Conservation (phyloP, 2,113 vertebrate species). For the Clupea harengus region DNA sequence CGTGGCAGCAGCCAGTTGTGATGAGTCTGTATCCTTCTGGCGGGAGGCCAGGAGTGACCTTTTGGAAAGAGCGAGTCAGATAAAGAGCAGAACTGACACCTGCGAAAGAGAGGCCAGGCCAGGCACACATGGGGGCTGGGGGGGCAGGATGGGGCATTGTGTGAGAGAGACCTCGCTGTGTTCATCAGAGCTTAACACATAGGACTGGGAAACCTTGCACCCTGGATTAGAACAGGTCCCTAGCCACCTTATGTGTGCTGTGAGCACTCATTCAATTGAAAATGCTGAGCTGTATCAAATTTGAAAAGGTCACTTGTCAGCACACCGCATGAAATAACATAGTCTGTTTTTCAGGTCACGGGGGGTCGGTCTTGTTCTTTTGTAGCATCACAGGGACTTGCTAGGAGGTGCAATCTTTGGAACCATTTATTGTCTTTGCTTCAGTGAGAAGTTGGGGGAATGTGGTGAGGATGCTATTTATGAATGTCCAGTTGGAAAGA, state of each 20-base stretch:
- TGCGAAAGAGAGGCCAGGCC: neutral
- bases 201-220: neutral
- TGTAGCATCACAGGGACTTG: neutral
- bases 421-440: neutral
- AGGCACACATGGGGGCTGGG: neutral
- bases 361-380: neutral
- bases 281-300: constrained; percentile 5
- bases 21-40: constrained; percentile 32
- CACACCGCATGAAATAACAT: neutral
- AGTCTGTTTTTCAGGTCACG: neutral
- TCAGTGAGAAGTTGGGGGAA: neutral
- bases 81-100: constrained; percentile 12
- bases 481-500: neutral
- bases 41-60: constrained; percentile 36
- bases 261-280: neutral
- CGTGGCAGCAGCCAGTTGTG: constrained; percentile 22
- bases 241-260: neutral
- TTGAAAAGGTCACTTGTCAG: constrained; percentile 17
- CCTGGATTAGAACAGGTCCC: neutral
- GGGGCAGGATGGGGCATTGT: neutral
- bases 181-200: neutral
- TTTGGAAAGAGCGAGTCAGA: constrained; percentile 30
- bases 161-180: neutral
- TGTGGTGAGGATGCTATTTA: neutral
- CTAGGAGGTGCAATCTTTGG: neutral